Conservation (phyloP, 2,113 vertebrate species). For the Anser brachyrhynchus region DNA sequence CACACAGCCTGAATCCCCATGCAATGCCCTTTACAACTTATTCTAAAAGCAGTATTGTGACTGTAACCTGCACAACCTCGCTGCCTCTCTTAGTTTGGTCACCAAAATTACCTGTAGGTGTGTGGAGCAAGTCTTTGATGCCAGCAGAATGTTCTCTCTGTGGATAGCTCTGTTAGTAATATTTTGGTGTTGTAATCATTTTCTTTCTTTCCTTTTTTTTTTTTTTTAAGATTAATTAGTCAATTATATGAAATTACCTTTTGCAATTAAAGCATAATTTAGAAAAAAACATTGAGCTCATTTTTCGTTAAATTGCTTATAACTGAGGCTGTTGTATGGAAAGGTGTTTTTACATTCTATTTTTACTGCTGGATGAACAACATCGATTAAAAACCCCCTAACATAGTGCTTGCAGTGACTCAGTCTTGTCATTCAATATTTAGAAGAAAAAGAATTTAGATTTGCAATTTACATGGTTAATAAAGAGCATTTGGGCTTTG, state of each 20-base stretch:
- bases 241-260: conserved; percentile 59
- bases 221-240: conserved; percentile 59
- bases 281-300: conserved; percentile 33
- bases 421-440: conserved; percentile 30
- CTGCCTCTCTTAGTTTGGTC: neutral
- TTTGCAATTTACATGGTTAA: conserved; percentile 27
- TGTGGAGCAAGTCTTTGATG: neutral
- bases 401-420: neutral
- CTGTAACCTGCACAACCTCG: neutral
- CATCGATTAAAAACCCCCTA: neutral
- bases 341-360: neutral
- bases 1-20: neutral
- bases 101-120: neutral
- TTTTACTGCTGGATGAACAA: neutral
- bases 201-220: conserved; percentile 15
- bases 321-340: neutral
- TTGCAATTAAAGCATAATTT: conserved; percentile 63
- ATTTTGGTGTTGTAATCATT: neutral
- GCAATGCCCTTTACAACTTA: neutral
- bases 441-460: neutral
- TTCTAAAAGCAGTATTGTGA: neutral
- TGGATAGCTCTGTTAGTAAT: neutral
- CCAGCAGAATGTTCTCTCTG: neutral
- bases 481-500: conserved; percentile 22
- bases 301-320: conserved; percentile 49